Base-by-base conservation (phyloP, 2,797 vertebrate genomes). In the Tenualosa ilisha region DNA sequence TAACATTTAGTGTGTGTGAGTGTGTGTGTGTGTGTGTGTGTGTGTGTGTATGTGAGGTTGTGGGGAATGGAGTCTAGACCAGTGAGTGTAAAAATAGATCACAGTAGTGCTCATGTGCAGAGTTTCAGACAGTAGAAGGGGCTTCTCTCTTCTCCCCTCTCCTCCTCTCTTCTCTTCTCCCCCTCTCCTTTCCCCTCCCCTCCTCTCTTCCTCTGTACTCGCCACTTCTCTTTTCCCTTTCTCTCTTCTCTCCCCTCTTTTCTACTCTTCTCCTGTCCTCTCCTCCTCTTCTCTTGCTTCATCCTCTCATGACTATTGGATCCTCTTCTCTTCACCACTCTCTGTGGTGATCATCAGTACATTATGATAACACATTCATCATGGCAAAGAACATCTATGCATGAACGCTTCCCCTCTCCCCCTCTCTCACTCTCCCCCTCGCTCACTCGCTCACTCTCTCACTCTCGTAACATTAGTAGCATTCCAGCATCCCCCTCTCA, bases 41-140 rank as follows among this genome's bases (percentile, higher is more conserved):
- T 11, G 24, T 22, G 56, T 3, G 56, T 22, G 6, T 1, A 3
- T 63, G 61, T 9, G 61, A 24, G 61, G 61, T 24, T 63, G 81
- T 82, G 86, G 85, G 81, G 51, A 53, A 53, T 13, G 63, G 89
- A 86, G 86, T 88, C 85, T 89, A 87, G 86, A 88, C 84, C 84
- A 84, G 12, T 7, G 51, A 54, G 43, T 87, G 88, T 90, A 90
- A 86, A 90, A 88, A 90, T 89, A 90, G 89, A 87, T 83, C 82
- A 54, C 83, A 85, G 61, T 63, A 26, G 61, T 7, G 24, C 61
- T 63, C 15, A 59, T 59, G 54, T 59, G 54, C 17, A 5, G 54
- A 59, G 17, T 59, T 17, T 59, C 54, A 22, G 54, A 22, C 54
- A 22, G 61, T 20, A 26, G 22, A 63, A 24, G 61, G 20, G 61